Percentiles rank a stretch among this genome's conserved stretches.
Conservation (phyloP, 2,797 vertebrate genomes). For the Buceros bicornis region DNA sequence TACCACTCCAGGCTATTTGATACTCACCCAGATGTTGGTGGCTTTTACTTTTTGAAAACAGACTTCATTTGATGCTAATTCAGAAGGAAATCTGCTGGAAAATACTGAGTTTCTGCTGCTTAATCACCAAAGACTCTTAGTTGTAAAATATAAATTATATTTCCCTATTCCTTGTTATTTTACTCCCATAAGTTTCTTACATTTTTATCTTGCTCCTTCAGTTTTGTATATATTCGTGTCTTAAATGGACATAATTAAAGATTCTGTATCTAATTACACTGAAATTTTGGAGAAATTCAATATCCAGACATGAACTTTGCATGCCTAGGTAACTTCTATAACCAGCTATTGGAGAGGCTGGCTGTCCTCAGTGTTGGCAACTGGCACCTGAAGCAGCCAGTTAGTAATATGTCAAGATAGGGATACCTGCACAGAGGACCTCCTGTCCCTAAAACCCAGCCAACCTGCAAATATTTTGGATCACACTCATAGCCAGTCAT, state of each 20-base stretch:
- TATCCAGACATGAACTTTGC: neutral
- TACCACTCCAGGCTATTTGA: neutral
- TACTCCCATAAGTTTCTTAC: neutral
- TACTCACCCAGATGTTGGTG: neutral
- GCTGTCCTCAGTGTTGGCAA: neutral
- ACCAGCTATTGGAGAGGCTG: neutral
- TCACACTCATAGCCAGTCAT: neutral
- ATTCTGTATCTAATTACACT: neutral
- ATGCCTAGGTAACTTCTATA: neutral
- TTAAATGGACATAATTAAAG: neutral
- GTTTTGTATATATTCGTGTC: neutral
- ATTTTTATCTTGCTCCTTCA: neutral
- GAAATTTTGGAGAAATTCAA: neutral
- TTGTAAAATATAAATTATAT: neutral
- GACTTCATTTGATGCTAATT: neutral
- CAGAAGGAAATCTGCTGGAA: slow-evolving; percentile 4
- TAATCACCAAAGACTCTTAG: neutral
- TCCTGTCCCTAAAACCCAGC: neutral
- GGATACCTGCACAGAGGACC: neutral
- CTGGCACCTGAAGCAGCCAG: neutral
- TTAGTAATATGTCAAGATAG: neutral
- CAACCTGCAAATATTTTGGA: neutral
- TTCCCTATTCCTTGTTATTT: neutral
- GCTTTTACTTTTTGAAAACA: neutral
- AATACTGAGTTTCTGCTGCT: neutral